These are phyloP conservation scores for Glaucomys volans DNA, from an alignment of 2,113 vertebrate genomes.

Conservation along the genomic window DNA sequence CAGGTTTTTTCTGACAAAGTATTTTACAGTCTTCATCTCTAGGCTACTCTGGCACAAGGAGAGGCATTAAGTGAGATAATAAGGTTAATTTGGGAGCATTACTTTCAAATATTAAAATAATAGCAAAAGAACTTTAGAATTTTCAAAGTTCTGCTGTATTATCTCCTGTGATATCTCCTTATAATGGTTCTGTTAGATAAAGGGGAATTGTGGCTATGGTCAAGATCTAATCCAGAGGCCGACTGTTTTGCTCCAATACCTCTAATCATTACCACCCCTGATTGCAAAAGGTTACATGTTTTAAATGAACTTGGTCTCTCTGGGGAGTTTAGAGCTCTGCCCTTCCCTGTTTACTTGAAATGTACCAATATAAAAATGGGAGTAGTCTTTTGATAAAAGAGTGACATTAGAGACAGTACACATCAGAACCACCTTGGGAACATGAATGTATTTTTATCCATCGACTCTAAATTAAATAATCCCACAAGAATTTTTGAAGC, in stretches of 20 bases:
- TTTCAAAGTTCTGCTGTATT: not conserved
- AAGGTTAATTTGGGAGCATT: not conserved
- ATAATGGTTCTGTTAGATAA: not conserved
- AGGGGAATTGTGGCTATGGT: not conserved
- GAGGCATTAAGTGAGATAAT: not conserved
- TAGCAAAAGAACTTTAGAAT: not conserved
- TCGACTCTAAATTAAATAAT: not conserved
- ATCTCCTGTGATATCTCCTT: not conserved
- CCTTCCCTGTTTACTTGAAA: not conserved
- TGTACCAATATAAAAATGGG: not conserved
- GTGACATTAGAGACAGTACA: not conserved
- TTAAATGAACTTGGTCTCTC: not conserved
- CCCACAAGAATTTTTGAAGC: not conserved
- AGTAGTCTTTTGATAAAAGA: not conserved
- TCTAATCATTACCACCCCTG: not conserved
- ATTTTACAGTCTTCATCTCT: not conserved
- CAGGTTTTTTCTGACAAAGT: not conserved
- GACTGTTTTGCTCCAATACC: not conserved
- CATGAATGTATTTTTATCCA: not conserved
- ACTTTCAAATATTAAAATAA: slow-evolving; percentile 24
- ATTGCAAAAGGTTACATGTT: not conserved
- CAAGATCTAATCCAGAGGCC: not conserved
- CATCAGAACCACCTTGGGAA: not conserved
- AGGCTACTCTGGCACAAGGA: not conserved
- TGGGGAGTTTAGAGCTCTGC: not conserved